A percentile compares a stretch with the other conserved stretches of the same genome.
These are phyloP conservation scores for Lasioglossum vierecki DNA, from an alignment of 2,888 invertebrate genomes.

Conservation along the genomic window DNA sequence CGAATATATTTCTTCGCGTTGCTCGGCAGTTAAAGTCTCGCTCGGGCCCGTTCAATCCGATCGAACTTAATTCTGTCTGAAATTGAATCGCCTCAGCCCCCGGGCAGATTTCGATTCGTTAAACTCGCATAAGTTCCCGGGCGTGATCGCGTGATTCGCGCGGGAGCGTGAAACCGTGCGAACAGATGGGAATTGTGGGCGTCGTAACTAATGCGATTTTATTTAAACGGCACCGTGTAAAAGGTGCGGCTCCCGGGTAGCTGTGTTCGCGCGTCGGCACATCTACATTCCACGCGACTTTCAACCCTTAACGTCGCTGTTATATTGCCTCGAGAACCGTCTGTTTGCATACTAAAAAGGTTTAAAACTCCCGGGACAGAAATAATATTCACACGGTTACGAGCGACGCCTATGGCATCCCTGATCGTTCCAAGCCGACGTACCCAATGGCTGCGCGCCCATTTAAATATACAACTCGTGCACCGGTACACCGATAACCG, in stretches of 20 bases:
- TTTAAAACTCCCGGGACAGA: conserved; percentile 77
- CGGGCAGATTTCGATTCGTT: not conserved
- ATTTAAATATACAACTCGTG: conserved; percentile 18
- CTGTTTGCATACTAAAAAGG: conserved; percentile 80
- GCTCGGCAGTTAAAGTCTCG: not conserved
- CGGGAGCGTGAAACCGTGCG: not conserved
- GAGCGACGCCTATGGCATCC: conserved; percentile 52
- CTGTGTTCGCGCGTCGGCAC: conserved; percentile 40
- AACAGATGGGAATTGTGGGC: conserved; percentile 37
- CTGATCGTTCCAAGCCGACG: conserved; percentile 43
- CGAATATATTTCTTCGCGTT: not conserved
- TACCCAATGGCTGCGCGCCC: conserved; percentile 29
- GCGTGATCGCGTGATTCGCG: conserved; percentile 13
- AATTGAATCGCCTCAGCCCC: not conserved
- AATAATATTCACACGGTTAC: conserved; percentile 75
- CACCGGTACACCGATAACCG: conserved; percentile 8
- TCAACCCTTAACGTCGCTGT: conserved; percentile 68
- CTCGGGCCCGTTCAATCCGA: not conserved
- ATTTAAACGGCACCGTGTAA: conserved; percentile 49
- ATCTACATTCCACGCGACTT: conserved; percentile 53
- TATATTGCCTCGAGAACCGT: conserved; percentile 75
- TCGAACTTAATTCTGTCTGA: not conserved
- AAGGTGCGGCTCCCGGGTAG: conserved; percentile 44
- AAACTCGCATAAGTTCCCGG: conserved; percentile 1
- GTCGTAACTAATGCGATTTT: conserved; percentile 45